Conservation (phyloP, 2,888 invertebrate species). For the Theretra japonica region DNA sequence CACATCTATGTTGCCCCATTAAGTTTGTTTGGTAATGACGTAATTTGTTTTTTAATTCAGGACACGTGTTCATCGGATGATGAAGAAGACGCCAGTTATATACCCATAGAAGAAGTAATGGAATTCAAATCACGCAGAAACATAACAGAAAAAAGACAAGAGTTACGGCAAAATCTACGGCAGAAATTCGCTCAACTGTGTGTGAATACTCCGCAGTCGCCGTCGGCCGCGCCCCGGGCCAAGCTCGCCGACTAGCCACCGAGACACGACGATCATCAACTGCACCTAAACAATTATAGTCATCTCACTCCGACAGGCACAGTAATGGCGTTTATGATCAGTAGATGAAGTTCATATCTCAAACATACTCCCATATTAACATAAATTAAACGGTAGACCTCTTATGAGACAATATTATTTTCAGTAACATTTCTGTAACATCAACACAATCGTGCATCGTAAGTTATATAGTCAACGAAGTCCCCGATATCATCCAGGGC, state of each 20-base stretch:
- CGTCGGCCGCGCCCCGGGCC: conserved; percentile 48
- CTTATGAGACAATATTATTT: not conserved
- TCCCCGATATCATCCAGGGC: conserved; percentile 5
- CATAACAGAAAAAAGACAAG: conserved; percentile 91
- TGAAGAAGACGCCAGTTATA: conserved; percentile 91
- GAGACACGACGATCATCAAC: too few relatives aligned
- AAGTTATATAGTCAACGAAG: not conserved
- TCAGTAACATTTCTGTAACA: not conserved
- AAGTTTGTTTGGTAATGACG: not conserved
- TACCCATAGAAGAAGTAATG: conserved; percentile 94
- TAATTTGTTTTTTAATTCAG: conserved; percentile 69
- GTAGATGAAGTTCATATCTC: conserved; percentile 4
- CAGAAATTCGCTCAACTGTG: conserved; percentile 93
- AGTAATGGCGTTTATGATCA: conserved; percentile 7
- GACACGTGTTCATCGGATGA: conserved; percentile 92
- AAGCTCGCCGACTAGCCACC: conserved; percentile 59
- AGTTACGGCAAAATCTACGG: conserved; percentile 91
- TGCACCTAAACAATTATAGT: conserved; percentile 46
- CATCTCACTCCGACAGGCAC: conserved; percentile 1
- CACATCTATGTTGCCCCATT: not conserved
- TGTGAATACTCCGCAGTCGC: conserved; percentile 76
- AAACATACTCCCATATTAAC: not conserved
- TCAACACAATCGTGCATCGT: not conserved
- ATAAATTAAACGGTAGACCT: conserved; percentile 6
- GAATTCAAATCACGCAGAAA: conserved; percentile 93